Conservation (phyloP, 2,888 invertebrate genomes). For the Drosophila neotestacea region DNA sequence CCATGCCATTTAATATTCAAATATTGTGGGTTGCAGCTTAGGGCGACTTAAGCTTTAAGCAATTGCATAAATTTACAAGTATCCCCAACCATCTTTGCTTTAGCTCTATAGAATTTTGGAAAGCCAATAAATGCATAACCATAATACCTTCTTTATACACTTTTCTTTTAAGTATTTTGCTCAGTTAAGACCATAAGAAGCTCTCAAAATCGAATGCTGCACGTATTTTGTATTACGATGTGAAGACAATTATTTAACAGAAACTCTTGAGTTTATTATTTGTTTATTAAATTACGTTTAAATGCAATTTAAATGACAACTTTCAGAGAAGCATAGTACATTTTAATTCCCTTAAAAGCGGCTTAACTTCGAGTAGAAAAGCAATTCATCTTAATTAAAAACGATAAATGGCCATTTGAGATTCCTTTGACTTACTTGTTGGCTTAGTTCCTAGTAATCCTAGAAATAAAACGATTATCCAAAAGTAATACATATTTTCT, state of each 20-base stretch:
- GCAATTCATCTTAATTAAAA: background rate
- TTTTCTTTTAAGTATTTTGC: background rate
- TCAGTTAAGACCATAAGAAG: background rate
- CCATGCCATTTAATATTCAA: constrained; percentile 40
- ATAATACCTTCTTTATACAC: background rate
- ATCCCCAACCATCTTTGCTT: background rate
- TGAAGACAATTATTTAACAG: background rate
- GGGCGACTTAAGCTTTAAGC: constrained; percentile 22
- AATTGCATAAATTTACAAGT: constrained; percentile 37
- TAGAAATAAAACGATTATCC: constrained; percentile 84
- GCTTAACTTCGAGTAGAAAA: background rate
- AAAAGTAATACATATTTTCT: constrained; percentile 82
- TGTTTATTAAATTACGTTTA: background rate
- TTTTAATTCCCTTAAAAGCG: background rate
- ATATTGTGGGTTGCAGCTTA: constrained; percentile 27
- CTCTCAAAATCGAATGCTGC: background rate
- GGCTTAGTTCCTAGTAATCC: constrained; percentile 82
- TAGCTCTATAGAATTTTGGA: background rate
- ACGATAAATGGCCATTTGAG: no score
- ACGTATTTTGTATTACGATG: background rate
- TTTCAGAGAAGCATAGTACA: background rate
- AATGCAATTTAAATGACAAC: background rate
- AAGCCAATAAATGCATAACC: background rate
- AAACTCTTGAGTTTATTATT: background rate
- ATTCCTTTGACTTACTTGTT: constrained; percentile 80